Conservation (phyloP, 2,113 vertebrate species). For the Dendrocopos noguchii region DNA sequence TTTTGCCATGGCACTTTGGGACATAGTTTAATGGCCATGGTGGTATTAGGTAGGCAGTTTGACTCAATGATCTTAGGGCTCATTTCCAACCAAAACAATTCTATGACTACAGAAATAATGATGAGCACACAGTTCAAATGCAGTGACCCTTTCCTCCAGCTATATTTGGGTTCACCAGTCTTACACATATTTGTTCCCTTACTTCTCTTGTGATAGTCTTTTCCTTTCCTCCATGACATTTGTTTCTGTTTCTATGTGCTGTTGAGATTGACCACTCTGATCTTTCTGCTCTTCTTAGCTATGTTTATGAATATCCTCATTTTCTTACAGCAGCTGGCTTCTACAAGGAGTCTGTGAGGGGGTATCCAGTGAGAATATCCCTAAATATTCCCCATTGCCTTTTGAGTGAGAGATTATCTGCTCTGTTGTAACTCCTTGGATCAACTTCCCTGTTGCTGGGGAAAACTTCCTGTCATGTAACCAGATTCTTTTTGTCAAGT, state of each 20-base stretch:
- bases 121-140: neutral
- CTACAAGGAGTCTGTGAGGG: neutral
- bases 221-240: neutral
- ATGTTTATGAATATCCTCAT: neutral
- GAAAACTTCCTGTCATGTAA: neutral
- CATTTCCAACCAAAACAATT: too few species aligned
- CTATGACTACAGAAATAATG: neutral
- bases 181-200: neutral
- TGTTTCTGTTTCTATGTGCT: constrained; percentile 8
- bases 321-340: constrained; percentile 2
- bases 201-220: neutral
- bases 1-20: too few species aligned
- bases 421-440: neutral
- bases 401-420: neutral
- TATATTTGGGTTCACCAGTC: neutral
- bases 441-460: neutral
- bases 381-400: neutral
- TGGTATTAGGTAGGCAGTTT: too few species aligned
- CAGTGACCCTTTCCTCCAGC: neutral
- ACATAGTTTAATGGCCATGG: too few species aligned
- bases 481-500: neutral
- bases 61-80: too few species aligned
- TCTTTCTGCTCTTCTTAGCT: neutral
- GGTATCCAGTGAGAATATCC: neutral
- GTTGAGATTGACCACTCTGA: neutral